These are phyloP conservation scores for Pontoporia blainvillei DNA, from an alignment of 2,113 vertebrate genomes.

Conservation along the genomic window DNA sequence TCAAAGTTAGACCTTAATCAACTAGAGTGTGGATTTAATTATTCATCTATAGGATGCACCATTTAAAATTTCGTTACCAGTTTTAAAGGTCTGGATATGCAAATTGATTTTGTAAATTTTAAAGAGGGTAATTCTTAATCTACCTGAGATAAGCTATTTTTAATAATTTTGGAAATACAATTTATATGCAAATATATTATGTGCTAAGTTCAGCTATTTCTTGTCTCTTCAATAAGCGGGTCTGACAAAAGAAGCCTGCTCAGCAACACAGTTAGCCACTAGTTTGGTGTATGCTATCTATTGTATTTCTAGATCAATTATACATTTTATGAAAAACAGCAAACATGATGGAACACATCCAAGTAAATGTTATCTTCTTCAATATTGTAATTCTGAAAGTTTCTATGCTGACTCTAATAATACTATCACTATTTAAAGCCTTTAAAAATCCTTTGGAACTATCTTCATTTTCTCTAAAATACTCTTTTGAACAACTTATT, in stretches of 20 bases:
- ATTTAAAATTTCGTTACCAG: constrained; percentile 16
- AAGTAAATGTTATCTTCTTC: not conserved
- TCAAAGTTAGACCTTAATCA: not conserved
- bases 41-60: not conserved
- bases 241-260: constrained; percentile 7
- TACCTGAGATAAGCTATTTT: constrained; percentile 30
- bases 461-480: not conserved
- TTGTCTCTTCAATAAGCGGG: constrained; percentile 30
- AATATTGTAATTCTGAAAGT: not conserved
- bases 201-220: constrained; percentile 51
- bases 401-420: not conserved
- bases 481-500: not conserved
- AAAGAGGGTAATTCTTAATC: constrained; percentile 8
- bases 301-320: constrained; percentile 60
- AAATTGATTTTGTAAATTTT: constrained; percentile 37
- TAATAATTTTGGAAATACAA: constrained; percentile 20
- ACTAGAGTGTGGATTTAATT: not conserved
- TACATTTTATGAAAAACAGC: not conserved
- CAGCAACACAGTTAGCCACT: constrained; percentile 35
- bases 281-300: constrained; percentile 24
- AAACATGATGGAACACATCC: not conserved
- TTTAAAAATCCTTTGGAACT: not conserved
- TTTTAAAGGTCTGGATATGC: constrained; percentile 33
- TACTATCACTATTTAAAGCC: not conserved
- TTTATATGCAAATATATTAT: constrained; percentile 45